phyloP scores from a whole-genome alignment of 2,113 vertebrate species.

The Leptosomus discolor region DNA sequence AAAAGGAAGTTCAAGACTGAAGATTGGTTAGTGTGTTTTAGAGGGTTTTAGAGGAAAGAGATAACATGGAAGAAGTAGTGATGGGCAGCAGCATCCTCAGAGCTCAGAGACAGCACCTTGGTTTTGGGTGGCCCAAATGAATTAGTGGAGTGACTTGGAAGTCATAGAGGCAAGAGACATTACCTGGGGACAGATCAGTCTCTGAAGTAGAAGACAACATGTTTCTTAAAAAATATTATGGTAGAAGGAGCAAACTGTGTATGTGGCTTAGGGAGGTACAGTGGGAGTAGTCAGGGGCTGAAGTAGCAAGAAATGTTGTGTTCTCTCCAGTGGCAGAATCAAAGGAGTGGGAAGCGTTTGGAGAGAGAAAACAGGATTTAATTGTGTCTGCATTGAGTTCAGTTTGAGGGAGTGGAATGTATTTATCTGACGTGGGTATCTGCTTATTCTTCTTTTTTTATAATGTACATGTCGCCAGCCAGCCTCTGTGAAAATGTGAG shows the following conservation, averaged over 20 bases:
- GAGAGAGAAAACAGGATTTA: background rate
- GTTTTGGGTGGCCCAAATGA: background rate
- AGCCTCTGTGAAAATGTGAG: constrained; percentile 16
- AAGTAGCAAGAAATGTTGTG: background rate
- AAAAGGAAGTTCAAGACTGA: background rate
- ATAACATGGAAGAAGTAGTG: rapidly evolving
- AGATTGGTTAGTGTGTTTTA: background rate
- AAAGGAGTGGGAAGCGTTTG: background rate
- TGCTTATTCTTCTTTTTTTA: constrained; percentile 38
- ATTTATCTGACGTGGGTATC: constrained; percentile 36
- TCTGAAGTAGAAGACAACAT: background rate
- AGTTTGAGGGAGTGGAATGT: constrained; percentile 41
- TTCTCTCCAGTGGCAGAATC: background rate
- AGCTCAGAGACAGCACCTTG: background rate
- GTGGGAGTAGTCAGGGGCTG: background rate
- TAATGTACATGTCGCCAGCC: background rate
- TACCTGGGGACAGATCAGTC: background rate
- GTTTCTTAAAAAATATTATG: background rate
- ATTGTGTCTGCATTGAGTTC: background rate
- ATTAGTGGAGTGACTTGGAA: background rate
- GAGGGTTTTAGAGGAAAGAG: background rate
- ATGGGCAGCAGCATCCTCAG: background rate
- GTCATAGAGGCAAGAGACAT: background rate
- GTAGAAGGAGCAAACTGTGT: background rate
- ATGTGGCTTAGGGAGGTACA: background rate